Evolutionary conservation across 2,797 vertebrate genomes (phyloP).

Genomic region (Lateolabrax maculatus): DNA sequence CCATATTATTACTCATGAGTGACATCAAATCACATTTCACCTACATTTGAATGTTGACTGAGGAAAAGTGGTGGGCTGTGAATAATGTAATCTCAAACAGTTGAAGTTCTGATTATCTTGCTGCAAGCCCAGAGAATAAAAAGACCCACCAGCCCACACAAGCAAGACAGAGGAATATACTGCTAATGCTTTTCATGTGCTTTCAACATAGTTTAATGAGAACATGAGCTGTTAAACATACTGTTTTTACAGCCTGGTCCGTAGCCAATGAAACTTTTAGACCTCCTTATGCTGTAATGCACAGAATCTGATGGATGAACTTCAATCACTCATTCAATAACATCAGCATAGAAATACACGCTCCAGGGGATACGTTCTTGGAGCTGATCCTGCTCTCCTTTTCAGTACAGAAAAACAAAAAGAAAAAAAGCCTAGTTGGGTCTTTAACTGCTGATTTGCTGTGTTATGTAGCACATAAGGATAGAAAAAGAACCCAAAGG

Average conservation of each 20-base stretch:
- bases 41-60: slow-evolving; percentile 53
- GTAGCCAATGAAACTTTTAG: slow-evolving; percentile 42
- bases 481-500: slow-evolving; percentile 41
- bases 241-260: slow-evolving; percentile 34
- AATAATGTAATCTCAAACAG: slow-evolving; percentile 45
- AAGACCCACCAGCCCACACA: slow-evolving; percentile 39
- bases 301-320: slow-evolving; percentile 58
- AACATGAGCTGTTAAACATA: slow-evolving; percentile 42
- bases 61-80: slow-evolving; percentile 55
- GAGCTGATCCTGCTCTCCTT: slow-evolving; percentile 47
- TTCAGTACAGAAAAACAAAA: slow-evolving; percentile 42
- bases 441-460: slow-evolving; percentile 48
- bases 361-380: slow-evolving; percentile 49
- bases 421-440: neutral
- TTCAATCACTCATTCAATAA: slow-evolving; percentile 60
- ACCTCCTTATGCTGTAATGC: slow-evolving; percentile 21
- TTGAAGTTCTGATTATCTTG: slow-evolving; percentile 46
- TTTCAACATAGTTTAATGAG: slow-evolving; percentile 57
- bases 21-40: slow-evolving; percentile 55
- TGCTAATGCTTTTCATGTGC: slow-evolving; percentile 43
- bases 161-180: slow-evolving; percentile 12
- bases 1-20: slow-evolving; percentile 68
- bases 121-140: slow-evolving; percentile 41
- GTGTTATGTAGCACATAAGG: slow-evolving; percentile 23
- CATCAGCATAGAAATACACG: slow-evolving; percentile 35